phyloP scores from a whole-genome alignment of 2,113 vertebrate genomes.

The Brachirus orientalis region DNA sequence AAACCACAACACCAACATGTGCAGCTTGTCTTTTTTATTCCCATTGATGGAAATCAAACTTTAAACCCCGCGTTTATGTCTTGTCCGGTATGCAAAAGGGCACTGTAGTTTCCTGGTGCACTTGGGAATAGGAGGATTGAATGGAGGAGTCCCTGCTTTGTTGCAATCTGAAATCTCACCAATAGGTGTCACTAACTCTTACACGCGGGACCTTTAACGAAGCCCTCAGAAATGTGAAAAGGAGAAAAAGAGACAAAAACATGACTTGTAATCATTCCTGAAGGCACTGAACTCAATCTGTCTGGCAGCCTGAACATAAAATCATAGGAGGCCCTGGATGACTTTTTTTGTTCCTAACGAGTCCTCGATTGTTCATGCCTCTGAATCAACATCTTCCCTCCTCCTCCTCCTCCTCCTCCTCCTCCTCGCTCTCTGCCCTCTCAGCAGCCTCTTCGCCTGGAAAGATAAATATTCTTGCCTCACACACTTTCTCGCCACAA shows the following conservation, averaged over 20 bases:
- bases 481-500: conserved; percentile 19
- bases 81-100: no score
- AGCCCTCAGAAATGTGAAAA: no score
- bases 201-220: no score
- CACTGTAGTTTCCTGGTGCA: no score
- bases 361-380: not conserved
- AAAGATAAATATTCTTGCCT: conserved; percentile 54
- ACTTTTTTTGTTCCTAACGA: conserved; percentile 26
- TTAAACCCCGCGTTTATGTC: no score
- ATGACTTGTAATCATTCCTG: conserved; percentile 50
- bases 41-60: no score
- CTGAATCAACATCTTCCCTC: not conserved
- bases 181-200: no score
- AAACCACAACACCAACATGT: no score
- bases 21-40: no score
- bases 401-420: conserved; percentile 11
- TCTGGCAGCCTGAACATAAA: conserved; percentile 16
- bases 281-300: conserved; percentile 11
- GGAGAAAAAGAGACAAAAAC: conserved; percentile 9
- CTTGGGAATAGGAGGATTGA: no score
- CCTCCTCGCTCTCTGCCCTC: conserved; percentile 13
- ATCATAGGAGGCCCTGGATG: conserved; percentile 17
- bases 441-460: conserved; percentile 38
- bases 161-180: no score
- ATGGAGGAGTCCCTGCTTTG: no score